Base-by-base conservation (phyloP, 2,797 vertebrate species). In the Oophaga sylvatica region DNA sequence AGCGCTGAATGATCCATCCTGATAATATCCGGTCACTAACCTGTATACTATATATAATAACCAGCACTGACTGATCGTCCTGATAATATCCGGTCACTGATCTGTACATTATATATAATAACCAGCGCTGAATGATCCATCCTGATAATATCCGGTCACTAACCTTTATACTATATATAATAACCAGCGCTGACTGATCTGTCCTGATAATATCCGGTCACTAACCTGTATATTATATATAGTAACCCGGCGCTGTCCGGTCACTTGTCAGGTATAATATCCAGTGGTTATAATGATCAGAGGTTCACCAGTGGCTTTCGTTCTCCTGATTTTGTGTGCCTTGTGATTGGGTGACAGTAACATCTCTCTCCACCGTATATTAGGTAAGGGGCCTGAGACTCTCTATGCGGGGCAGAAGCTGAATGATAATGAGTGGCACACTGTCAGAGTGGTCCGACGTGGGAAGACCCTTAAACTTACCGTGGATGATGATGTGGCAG, bases 341-440 rank as follows among this genome's bases (percentile, higher is more conserved):
- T 62, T 20, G 10, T 76, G 1, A 19, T 8, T 45, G 17, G 29
- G 26, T 86, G 83, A 41, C 62, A 81, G 78, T 89, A 83, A 89
- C 83, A 31, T 65, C 63, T 89, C 63, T 89, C 65, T 89, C 80
- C 80, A 70, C 77, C 80, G 20, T 87, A 67, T 90, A 89, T 92
- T 95, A 99, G 98, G 98, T 96, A 99, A 99, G 95, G 98, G 98
- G 95, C 98, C 98, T 68, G 98, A 99, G 95, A 99, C 96, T 87
- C 96, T 99, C 93, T 99, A 98, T 92, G 98, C 98, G 41, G 98
- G 98, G 90, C 97, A 99, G 96, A 99, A 99, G 88, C 97, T 99
- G 94, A 99, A 99, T 93, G 98, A 99, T 96, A 99, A 99, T 65
- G 98, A 98, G 91, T 99, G 98, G 98, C 98, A 99, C 95, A 99